phyloP scores from a whole-genome alignment of 1,140 invertebrate species.

The Pollicipes pollicipes region DNA sequence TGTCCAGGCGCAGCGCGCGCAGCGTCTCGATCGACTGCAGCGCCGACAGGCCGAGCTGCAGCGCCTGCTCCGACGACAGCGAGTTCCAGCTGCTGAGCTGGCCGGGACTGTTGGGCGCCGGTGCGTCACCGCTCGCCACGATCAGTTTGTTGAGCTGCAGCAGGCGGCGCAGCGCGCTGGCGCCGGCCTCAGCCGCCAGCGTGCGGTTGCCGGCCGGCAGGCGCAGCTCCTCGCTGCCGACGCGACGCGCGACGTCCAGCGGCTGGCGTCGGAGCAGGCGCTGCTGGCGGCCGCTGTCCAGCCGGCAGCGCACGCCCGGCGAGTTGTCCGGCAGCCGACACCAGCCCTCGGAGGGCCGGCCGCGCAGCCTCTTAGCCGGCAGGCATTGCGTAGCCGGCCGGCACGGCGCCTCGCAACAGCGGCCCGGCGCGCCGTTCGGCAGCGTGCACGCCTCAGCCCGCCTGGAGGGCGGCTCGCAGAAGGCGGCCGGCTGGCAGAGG shows the following conservation, averaged over 20 bases:
- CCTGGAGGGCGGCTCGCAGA: too few relatives aligned
- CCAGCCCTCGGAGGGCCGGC: neutral
- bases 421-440: too few relatives aligned
- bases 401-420: constrained; percentile 9
- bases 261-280: neutral
- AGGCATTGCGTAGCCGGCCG: neutral
- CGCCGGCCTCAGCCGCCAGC: neutral
- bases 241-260: neutral
- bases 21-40: neutral
- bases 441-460: too few relatives aligned
- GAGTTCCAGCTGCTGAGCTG: neutral
- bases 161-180: neutral
- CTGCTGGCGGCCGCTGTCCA: neutral
- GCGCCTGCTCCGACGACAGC: neutral
- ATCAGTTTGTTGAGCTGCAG: neutral
- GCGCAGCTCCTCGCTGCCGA: neutral
- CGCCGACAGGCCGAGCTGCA: neutral
- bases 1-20: neutral
- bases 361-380: too few relatives aligned
- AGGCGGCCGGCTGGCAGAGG: too few relatives aligned
- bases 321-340: neutral
- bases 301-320: neutral
- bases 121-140: too few relatives aligned
- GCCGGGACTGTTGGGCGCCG: neutral
- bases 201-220: neutral